phyloP scores from a whole-genome alignment of 2,113 vertebrate genomes.

The Stercorarius parasiticus region DNA sequence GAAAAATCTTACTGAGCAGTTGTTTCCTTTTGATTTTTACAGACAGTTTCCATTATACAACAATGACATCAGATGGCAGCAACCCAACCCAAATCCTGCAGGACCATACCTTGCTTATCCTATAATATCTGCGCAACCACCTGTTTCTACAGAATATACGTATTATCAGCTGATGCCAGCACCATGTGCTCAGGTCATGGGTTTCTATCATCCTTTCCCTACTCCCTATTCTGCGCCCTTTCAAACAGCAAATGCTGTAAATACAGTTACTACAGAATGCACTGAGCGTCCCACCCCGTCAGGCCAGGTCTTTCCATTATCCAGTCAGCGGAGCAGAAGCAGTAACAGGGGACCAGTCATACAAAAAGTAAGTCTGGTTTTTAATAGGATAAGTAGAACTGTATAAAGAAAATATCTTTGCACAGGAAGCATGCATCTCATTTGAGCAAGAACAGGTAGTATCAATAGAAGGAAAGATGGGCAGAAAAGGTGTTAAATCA shows the following conservation, averaged over 20 bases:
- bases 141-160: constrained; percentile 91
- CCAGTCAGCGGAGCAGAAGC: constrained; percentile 83
- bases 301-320: constrained; percentile 80
- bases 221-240: constrained; percentile 84
- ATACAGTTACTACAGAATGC: constrained; percentile 83
- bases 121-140: constrained; percentile 91
- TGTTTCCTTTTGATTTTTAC: constrained; percentile 37
- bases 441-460: neutral
- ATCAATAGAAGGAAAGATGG: neutral
- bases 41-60: constrained; percentile 94
- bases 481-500: neutral
- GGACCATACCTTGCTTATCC: constrained; percentile 96
- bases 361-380: constrained; percentile 81
- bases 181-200: constrained; percentile 94
- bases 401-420: neutral
- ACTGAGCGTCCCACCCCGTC: constrained; percentile 80
- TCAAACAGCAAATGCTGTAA: constrained; percentile 82
- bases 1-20: neutral
- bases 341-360: constrained; percentile 76
- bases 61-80: constrained; percentile 94
- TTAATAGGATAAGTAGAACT: neutral
- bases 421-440: neutral
- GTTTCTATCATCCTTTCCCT: constrained; percentile 95
- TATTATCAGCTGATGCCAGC: constrained; percentile 96
- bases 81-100: constrained; percentile 84